Evolutionary conservation across 2,113 vertebrate species (phyloP).

Genomic region (Talpa occidentalis): DNA sequence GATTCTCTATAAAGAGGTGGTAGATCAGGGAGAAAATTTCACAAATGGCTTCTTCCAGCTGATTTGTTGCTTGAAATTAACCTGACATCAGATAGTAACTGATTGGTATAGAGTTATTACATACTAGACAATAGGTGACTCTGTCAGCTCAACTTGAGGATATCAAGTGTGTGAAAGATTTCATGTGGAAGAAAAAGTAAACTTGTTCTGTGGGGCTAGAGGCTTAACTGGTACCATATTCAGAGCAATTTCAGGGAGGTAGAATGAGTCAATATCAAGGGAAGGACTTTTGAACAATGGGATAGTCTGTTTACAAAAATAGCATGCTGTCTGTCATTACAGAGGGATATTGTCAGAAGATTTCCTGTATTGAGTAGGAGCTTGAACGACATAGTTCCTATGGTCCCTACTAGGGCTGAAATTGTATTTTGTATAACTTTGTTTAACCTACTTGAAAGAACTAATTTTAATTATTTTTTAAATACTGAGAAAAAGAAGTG

Average conservation of each 20-base stretch:
- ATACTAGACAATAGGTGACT: neutral
- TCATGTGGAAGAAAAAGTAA: neutral
- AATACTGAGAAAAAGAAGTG: neutral
- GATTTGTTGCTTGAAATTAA: neutral
- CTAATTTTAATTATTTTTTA: neutral
- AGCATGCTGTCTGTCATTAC: neutral
- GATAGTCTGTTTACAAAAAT: neutral
- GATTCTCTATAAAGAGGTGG: neutral
- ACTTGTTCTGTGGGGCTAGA: neutral
- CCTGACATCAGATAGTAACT: neutral
- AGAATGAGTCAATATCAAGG: neutral
- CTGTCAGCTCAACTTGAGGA: neutral
- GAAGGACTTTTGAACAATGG: slow-evolving; percentile 15
- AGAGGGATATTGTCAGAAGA: neutral
- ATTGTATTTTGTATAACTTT: slow-evolving; percentile 16
- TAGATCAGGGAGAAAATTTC: slow-evolving; percentile 17
- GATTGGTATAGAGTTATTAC: neutral
- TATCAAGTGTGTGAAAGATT: neutral
- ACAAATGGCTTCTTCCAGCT: neutral
- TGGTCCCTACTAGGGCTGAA: neutral
- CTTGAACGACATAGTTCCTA: neutral
- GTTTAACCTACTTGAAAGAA: slow-evolving; percentile 23
- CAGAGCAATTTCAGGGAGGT: neutral
- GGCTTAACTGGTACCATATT: neutral
- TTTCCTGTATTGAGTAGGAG: neutral